phyloP scores from a whole-genome alignment of 2,113 vertebrate species.

The Acrocephalus kingi region DNA sequence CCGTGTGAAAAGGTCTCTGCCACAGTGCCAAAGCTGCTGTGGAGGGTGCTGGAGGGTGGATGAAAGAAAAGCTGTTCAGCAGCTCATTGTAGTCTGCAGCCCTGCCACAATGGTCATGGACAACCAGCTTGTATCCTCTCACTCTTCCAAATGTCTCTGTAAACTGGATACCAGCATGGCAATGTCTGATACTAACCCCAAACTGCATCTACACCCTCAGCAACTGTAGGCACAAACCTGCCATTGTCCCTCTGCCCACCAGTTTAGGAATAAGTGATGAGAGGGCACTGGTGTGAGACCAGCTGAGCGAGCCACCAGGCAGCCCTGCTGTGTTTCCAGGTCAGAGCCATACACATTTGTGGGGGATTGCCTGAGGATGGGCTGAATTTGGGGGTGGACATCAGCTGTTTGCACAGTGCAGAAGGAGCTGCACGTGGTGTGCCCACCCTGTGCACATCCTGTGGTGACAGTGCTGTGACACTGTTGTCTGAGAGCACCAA shows the following conservation, averaged over 20 bases:
- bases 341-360: fast-evolving
- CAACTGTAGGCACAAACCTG: neutral
- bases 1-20: neutral
- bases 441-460: neutral
- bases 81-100: neutral
- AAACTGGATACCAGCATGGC: neutral
- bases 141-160: neutral
- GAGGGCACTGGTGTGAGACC: neutral
- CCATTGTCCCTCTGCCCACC: neutral
- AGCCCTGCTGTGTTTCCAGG: neutral
- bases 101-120: neutral
- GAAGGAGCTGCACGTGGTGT: neutral
- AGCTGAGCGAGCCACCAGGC: neutral
- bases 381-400: neutral
- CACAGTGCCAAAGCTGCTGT: neutral
- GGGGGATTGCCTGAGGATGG: fast-evolving
- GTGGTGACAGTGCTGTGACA: fast-evolving
- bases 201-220: neutral
- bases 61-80: neutral
- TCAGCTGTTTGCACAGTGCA: neutral
- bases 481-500: neutral
- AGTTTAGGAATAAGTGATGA: neutral
- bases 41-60: neutral
- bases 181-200: neutral
- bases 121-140: neutral